Base-by-base conservation (phyloP, 2,888 invertebrate species). In the Diarsia mendica region DNA sequence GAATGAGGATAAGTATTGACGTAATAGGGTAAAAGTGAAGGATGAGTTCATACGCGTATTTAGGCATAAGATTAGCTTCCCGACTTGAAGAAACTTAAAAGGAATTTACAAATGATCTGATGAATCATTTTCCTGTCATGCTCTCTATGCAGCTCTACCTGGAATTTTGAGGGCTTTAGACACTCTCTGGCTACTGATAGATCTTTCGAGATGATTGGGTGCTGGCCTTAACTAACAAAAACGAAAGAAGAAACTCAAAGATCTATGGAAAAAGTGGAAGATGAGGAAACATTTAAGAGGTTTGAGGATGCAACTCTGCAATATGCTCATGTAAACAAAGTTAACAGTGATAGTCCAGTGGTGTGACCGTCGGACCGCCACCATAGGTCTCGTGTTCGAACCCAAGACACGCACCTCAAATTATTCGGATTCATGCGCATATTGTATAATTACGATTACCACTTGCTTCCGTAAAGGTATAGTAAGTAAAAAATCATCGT, bases 1-100 rank as follows among this genome's bases (percentile, higher is more conserved):
- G 61, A 66, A 55, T 73, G 53, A 44, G 61, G 48, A 15, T 53
- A 18, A 13, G 23, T 11, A 5, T 55, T 77, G 71, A 77, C 78
- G 44, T 78, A 77, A 64, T 55, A 55, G 39, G 18, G 51, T 46
- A n/a, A 28, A 20, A 33, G 10, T n/a, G 20, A 51, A 53, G 20
- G 13, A 20, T 28, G 10, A 0, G 11, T n/a, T 4, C 4, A 33
- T 39, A 33, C n/a, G 11, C n/a, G 48, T 60, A 9, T 15, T 1
- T 9, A 1, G 15, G 15, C 1, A 33, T 0, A 33, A 18, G 9
- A 33, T 60, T 9, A 18, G 18, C 28, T 18, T 18, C 3, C 18
- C 1, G 18, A 28, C 58, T 28, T 9, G 28, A n/a, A 18, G 33
- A 39, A 39, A 18, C 33, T 48, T 3, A 3, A 28, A 58, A 23